Conservation (phyloP, 2,797 vertebrate species). For the Halcyon leucocephala region DNA sequence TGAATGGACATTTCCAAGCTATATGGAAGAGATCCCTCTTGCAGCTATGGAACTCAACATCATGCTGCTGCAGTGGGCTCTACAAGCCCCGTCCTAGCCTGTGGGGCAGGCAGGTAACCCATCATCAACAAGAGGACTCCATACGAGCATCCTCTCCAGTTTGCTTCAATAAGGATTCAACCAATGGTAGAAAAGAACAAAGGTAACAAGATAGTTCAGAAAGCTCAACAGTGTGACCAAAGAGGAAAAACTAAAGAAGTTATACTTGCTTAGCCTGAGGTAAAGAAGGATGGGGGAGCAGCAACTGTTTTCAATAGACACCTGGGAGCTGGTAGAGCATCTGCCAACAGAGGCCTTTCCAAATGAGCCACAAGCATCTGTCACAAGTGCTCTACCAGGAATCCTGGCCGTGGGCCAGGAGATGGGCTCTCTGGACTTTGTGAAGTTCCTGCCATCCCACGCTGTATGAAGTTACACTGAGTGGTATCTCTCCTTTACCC, state of each 20-base stretch:
- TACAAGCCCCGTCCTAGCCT: not conserved
- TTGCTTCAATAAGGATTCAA: not conserved
- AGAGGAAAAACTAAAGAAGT: not conserved
- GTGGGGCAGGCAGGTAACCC: not conserved
- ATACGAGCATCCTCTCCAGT: not conserved
- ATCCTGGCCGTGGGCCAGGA: not conserved
- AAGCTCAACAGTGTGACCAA: not conserved
- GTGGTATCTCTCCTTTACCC: not conserved
- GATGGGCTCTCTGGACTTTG: not conserved
- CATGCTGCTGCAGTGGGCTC: not conserved
- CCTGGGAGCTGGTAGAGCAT: not conserved
- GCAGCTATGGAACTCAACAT: not conserved
- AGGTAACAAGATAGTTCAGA: not conserved
- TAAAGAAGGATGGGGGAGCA: not conserved
- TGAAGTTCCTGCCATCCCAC: not conserved
- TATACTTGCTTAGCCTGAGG: not conserved
- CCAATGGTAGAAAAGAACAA: not conserved
- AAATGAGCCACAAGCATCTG: not conserved
- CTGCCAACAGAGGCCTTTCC: conserved; percentile 4
- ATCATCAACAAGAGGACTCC: not conserved
- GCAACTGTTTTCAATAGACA: not conserved
- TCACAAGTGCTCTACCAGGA: not conserved
- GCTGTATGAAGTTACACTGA: not conserved
- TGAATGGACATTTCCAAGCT: not conserved
- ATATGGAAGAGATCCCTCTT: not conserved